Percentiles rank a stretch among this genome's conserved stretches.
Evolutionary conservation across 2,888 invertebrate genomes (phyloP).

Genomic region (Dyspetes luteomarginatus): DNA sequence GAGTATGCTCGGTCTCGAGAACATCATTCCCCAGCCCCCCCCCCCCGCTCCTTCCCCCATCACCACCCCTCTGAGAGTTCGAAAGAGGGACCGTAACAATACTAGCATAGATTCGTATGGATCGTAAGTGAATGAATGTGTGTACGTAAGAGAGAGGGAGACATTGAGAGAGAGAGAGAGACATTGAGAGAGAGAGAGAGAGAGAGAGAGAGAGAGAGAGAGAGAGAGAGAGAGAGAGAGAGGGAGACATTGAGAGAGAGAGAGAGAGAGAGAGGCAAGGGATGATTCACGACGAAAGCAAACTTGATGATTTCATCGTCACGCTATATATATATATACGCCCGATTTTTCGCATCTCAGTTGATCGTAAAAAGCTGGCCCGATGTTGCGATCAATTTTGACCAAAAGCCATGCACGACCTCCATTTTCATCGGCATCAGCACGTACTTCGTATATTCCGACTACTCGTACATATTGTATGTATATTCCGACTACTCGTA

Average conservation of each 20-base stretch:
- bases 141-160: not conserved
- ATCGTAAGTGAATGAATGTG: not conserved
- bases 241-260: not conserved
- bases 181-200: not conserved
- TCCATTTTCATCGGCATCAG: not conserved
- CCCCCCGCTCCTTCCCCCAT: too few relatives aligned
- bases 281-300: slow-evolving; percentile 72
- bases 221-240: not conserved
- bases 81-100: not conserved
- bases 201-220: not conserved
- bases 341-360: slow-evolving; percentile 46
- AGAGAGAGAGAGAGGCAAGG: slow-evolving; percentile 5
- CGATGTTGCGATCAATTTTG: slow-evolving; percentile 9
- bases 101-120: not conserved
- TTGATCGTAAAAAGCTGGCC: slow-evolving; percentile 34
- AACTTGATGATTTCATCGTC: slow-evolving; percentile 70
- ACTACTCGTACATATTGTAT: not conserved
- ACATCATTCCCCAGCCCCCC: too few relatives aligned
- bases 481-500: not conserved
- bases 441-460: slow-evolving; percentile 15
- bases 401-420: slow-evolving; percentile 42
- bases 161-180: not conserved
- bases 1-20: not conserved
- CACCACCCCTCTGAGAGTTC: not conserved
- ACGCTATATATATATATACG: not conserved